Evolutionary conservation across 2,797 vertebrate genomes (phyloP), one percentile per base, ranked within the genome.

Genomic region (Gymnothorax javanicus): DNA sequence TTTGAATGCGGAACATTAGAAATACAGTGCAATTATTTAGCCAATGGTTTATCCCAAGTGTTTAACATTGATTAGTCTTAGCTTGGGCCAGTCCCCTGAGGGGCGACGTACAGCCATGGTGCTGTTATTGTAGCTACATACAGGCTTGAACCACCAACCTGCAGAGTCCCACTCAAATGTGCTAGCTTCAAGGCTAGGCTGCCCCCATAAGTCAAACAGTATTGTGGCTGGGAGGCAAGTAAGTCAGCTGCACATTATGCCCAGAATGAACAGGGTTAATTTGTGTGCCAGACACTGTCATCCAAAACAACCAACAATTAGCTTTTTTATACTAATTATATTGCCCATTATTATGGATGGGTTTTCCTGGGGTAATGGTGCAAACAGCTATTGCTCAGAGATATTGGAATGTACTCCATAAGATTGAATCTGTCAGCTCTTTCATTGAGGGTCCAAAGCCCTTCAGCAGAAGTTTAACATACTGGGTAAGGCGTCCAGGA

Each of bases 301-400:
- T 92, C 91, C 86, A 71, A 90, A 93, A 91, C 90, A 92, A 92
- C 89, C 27, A 0, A 87, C 88, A 93, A 94, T 94, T 91, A 93
- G 87, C 89, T 88, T 85, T 91, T 93, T 91, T 90, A 91, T 88
- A 85, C 91, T 91, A 93, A 93, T 88, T 62, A 54, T 75, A 88
- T 92, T 88, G 91, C 91, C 90, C 91, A 90, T 94, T 91, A 94
- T 90, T 92, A 90, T 89, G 62, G 89, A 88, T 86, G 88, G 91
- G 91, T 93, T 91, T 86, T 91, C 88, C 87, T 85, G 91, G 88
- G 84, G 90, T 91, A 92, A 88, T 13, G 89, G 82, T 82, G 88
- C 85, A 84, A 87, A 90, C 89, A 86, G 83, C 84, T 83, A 87
- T 90, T 73, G 87, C 88, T 33, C 86, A 27, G 77, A 64, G n/a